Conservation (phyloP, 2,888 invertebrate species). For the Lasius fuliginosus region DNA sequence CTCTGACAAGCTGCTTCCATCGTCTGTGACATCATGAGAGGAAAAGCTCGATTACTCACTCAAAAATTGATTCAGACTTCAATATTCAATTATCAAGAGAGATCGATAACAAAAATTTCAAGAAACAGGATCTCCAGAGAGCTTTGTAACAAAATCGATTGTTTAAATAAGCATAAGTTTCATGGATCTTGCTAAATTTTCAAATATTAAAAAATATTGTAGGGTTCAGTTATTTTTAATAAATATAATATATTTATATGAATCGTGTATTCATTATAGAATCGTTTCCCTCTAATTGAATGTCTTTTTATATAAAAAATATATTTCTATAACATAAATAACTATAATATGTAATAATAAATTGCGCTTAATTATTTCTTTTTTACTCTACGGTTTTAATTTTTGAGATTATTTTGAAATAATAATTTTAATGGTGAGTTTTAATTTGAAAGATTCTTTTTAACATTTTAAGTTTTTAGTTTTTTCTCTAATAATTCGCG, state of each 20-base stretch:
- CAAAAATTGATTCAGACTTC: slow-evolving; percentile 16
- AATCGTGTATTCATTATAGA: too few species aligned
- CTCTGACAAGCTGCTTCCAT: slow-evolving; percentile 85
- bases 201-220: slow-evolving; percentile 1
- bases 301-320: too few species aligned
- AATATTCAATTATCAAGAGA: background rate
- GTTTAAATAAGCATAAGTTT: background rate
- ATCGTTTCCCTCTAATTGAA: too few species aligned
- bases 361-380: background rate
- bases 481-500: background rate
- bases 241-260: too few species aligned
- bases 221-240: background rate
- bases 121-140: background rate
- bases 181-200: background rate
- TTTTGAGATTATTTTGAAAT: background rate
- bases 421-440: background rate
- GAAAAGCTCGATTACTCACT: slow-evolving; percentile 10
- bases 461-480: background rate
- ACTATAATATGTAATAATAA: background rate
- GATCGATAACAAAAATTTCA: background rate
- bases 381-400: background rate
- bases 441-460: background rate
- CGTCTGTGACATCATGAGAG: slow-evolving; percentile 78
- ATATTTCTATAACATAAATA: background rate
- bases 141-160: background rate